Evolutionary conservation across 2,888 invertebrate genomes (phyloP), one percentile per base, ranked within the genome.

Genomic region (Cephus pulcher): DNA sequence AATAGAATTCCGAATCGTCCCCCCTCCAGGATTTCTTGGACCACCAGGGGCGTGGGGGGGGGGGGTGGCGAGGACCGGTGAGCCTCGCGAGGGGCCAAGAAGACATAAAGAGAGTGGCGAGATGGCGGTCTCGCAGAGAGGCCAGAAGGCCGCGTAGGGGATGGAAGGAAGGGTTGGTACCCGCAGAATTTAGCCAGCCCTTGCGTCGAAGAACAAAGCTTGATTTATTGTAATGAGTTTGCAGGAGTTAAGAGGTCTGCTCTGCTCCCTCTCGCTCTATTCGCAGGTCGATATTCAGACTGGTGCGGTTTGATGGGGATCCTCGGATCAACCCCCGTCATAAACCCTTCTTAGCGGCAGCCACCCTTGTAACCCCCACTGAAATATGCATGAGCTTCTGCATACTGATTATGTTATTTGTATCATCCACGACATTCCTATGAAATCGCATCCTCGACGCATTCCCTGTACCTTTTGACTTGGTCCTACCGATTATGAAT

Each of bases 141-240:
- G 77, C 71, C 33, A 71, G 71, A 79, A 79, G 78, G 81, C 77
- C 81, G 71, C 33, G 70, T 35, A 78, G 79, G 81, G 68, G 71
- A 76, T 78, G 76, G 76, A 80, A 76, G 82, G 83, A 89, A 87
- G 88, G 89, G 86, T 89, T 85, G 84, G 80, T 84, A 87, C 87
- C 87, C 88, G 86, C 87, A 89, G 88, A 90, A 89, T 90, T 90
- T 88, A 89, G 86, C 87, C 84, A 83, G 85, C 86, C 88, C 88
- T 86, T 80, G 87, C 85, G 86, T 87, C 89, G 91, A 89, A 89
- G 91, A 91, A 91, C 91, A 91, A 91, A 91, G 91, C 91, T 91
- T 91, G 91, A 91, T 91, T 91, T 91, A 91, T 91, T 91, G 91
- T 91, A 91, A 91, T 91, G 91, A 91, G 91, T 91, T 91, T 91